These are phyloP conservation scores for Chromis chromis DNA, from an alignment of 2,797 vertebrate genomes.

Conservation along the genomic window DNA sequence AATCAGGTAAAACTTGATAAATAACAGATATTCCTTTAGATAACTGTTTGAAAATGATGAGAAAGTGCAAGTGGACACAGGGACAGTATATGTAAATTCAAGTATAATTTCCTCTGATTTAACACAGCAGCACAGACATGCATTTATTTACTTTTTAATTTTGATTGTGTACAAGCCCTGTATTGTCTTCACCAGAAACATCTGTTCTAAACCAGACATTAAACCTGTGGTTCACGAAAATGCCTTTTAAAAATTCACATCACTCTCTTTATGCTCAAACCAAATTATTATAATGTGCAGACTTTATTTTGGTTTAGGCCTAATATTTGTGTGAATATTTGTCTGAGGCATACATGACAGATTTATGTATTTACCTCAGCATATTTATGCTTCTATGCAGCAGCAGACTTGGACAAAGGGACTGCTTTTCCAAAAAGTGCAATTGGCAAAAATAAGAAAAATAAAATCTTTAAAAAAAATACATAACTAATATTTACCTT, in stretches of 20 bases:
- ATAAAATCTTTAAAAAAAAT: constrained; percentile 4
- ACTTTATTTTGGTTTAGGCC: constrained; percentile 43
- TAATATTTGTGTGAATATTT: constrained; percentile 64
- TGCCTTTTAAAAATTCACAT: constrained; percentile 31
- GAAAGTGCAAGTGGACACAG: neutral
- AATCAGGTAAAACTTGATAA: neutral
- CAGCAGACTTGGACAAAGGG: constrained; percentile 21
- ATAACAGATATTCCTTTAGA: neutral
- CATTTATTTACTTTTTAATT: constrained; percentile 4
- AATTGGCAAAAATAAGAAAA: constrained; percentile 31
- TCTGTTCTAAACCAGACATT: constrained; percentile 23
- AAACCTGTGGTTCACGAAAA: constrained; percentile 30
- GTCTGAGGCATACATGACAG: constrained; percentile 55
- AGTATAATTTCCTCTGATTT: neutral
- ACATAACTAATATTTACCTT: constrained; percentile 1
- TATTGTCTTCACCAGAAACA: constrained; percentile 15
- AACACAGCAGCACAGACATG: neutral
- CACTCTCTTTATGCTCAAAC: constrained; percentile 10
- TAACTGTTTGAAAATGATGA: neutral
- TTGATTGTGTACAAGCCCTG: constrained; percentile 8
- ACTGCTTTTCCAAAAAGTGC: constrained; percentile 24
- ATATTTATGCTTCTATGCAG: constrained; percentile 32
- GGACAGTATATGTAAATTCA: neutral
- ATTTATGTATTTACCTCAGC: constrained; percentile 55
- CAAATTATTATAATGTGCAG: constrained; percentile 36